Percentiles rank a stretch among this genome's conserved stretches.
Evolutionary conservation across 2,797 vertebrate species (phyloP).

Genomic region (Sebastes vulpes): DNA sequence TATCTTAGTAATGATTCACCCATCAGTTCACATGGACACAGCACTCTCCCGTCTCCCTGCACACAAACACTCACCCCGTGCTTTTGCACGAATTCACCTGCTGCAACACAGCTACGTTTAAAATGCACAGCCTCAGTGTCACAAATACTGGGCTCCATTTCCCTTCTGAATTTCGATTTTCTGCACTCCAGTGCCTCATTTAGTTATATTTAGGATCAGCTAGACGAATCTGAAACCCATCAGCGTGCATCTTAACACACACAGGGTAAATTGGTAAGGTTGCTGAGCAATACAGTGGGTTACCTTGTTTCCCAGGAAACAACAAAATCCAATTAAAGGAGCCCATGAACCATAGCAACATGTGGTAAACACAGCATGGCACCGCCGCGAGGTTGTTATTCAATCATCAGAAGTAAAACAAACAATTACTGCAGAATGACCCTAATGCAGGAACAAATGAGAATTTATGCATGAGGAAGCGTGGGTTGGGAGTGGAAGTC

Average conservation of each 20-base stretch:
- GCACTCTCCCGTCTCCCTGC: slow-evolving; percentile 44
- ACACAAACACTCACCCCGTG: slow-evolving; percentile 33
- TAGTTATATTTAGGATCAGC: slow-evolving; percentile 52
- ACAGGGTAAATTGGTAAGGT: slow-evolving; percentile 49
- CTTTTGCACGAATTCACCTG: slow-evolving; percentile 31
- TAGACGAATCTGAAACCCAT: slow-evolving; percentile 38
- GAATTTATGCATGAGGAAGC: slow-evolving; percentile 75
- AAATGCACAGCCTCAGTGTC: slow-evolving; percentile 29
- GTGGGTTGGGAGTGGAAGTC: slow-evolving; percentile 54
- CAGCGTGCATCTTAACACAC: slow-evolving; percentile 50
- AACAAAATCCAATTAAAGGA: slow-evolving; percentile 78
- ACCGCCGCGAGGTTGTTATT: slow-evolving; percentile 71
- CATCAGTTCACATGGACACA: slow-evolving; percentile 63
- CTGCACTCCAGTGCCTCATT: slow-evolving; percentile 30
- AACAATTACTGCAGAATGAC: slow-evolving; percentile 82
- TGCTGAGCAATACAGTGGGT: slow-evolving; percentile 75
- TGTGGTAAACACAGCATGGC: slow-evolving; percentile 78
- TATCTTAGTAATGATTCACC: slow-evolving; percentile 77
- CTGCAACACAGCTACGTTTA: slow-evolving; percentile 39
- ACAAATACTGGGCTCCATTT: slow-evolving; percentile 35
- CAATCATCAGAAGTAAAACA: slow-evolving; percentile 80
- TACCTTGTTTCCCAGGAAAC: slow-evolving; percentile 80
- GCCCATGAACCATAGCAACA: slow-evolving; percentile 77
- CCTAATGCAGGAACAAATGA: slow-evolving; percentile 78
- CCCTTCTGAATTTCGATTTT: slow-evolving; percentile 31